These are phyloP conservation scores for Drosophila emarginata DNA, from an alignment of 2,888 invertebrate species.

Conservation along the genomic window DNA sequence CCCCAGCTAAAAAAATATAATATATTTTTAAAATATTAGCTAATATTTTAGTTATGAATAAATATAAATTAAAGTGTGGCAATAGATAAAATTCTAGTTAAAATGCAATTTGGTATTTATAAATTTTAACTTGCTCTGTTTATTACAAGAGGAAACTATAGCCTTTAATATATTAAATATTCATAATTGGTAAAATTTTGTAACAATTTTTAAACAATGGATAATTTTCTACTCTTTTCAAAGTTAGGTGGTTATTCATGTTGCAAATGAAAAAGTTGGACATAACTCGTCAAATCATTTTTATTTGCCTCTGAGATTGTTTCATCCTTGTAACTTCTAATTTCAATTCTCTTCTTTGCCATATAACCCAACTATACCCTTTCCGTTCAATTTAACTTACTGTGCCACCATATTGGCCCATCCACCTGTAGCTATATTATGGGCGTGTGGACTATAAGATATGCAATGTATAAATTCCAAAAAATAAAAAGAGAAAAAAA, in stretches of 20 bases:
- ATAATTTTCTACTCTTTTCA: not conserved
- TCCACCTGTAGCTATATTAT: constrained; percentile 74
- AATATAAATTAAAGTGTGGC: no score
- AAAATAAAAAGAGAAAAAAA: constrained; percentile 32
- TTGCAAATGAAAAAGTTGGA: not conserved
- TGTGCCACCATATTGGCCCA: not conserved
- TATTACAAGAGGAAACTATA: no score
- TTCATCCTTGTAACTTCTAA: not conserved
- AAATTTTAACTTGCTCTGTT: no score
- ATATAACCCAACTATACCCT: not conserved
- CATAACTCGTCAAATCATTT: no score
- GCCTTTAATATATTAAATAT: no score
- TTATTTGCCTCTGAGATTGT: not conserved
- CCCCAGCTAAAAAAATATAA: no score
- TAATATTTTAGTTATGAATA: no score
- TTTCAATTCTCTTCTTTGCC: not conserved
- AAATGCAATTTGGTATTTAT: no score
- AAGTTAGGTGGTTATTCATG: not conserved
- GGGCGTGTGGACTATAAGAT: constrained; percentile 48
- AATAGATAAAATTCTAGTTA: no score
- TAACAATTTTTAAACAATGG: no score
- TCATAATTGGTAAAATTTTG: no score
- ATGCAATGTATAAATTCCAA: constrained; percentile 57
- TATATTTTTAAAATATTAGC: no score
- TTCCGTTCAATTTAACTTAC: not conserved